These are phyloP conservation scores for Leucophenga varia DNA, from an alignment of 1,140 invertebrate genomes.

Conservation along the genomic window DNA sequence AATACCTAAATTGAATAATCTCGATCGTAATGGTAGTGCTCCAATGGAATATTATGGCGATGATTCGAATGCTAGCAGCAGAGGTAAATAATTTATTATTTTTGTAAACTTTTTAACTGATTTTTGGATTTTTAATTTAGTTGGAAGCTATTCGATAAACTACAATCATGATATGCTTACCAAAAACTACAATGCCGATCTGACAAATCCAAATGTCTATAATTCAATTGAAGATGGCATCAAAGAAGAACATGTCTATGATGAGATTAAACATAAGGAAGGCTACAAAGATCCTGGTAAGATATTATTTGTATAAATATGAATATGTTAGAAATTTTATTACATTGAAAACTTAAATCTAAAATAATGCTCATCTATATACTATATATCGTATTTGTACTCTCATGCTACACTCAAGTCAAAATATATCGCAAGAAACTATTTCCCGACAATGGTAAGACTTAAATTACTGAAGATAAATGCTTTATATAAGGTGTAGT, in stretches of 20 bases:
- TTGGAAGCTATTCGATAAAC: conserved; percentile 55
- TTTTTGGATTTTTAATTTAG: conserved; percentile 36
- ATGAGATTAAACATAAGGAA: conserved; percentile 87
- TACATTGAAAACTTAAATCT: no score
- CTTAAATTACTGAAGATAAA: no score
- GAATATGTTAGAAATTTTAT: no score
- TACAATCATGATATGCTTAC: conserved; percentile 64
- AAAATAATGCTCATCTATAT: no score
- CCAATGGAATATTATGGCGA: conserved; percentile 31
- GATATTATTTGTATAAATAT: no score
- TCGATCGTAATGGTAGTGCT: conserved; percentile 30
- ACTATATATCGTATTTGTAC: conserved; percentile 27
- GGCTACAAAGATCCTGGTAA: conserved; percentile 59
- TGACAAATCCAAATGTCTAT: conserved; percentile 84
- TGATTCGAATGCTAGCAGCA: conserved; percentile 48
- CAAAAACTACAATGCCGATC: conserved; percentile 82
- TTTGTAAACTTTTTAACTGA: background rate
- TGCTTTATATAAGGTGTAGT: no score
- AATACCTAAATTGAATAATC: conserved; percentile 58
- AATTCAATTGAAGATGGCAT: conserved; percentile 72
- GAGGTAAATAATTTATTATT: conserved; percentile 20
- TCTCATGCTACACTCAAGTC: conserved; percentile 32
- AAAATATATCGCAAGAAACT: conserved; percentile 53
- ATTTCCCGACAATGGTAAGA: conserved; percentile 48
- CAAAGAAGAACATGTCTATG: conserved; percentile 82